Percentiles rank a stretch among this genome's conserved stretches.
phyloP scores from a whole-genome alignment of 1,140 invertebrate species.

The Dinoponera quadriceps region DNA sequence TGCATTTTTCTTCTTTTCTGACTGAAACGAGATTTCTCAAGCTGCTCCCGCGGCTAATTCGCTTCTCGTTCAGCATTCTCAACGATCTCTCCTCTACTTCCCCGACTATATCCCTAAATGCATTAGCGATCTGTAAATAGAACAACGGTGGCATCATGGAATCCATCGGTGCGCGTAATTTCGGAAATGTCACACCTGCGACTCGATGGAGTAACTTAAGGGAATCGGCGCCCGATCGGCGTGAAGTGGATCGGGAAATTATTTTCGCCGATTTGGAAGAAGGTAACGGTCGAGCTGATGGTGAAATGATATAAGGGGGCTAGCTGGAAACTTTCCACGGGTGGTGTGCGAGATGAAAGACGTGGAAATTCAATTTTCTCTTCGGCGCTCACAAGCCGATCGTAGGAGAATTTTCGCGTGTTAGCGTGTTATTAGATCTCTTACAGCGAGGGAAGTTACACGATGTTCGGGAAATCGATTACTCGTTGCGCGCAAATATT shows the following conservation, averaged over 20 bases:
- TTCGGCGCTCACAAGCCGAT: not conserved
- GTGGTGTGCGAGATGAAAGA: not conserved
- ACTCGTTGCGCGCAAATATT: not conserved
- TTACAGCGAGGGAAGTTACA: not conserved
- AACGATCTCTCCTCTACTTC: not conserved
- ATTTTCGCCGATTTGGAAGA: not conserved
- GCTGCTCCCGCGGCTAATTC: not conserved
- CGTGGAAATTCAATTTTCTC: not conserved
- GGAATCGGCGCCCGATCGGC: not conserved
- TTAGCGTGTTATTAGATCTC: constrained; percentile 13
- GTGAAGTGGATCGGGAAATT: not conserved
- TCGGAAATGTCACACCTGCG: not conserved
- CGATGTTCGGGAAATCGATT: not conserved
- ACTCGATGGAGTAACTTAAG: not conserved
- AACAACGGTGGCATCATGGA: not conserved
- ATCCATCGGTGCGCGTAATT: constrained; percentile 6
- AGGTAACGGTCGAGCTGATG: not conserved
- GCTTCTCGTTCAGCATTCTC: constrained; percentile 12
- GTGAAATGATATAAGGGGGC: not conserved
- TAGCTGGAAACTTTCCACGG: not conserved
- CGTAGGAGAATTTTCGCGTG: not conserved
- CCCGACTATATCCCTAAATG: constrained; percentile 3
- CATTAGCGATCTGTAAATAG: not conserved
- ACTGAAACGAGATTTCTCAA: constrained; percentile 4
- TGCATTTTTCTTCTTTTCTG: not conserved